Conservation (phyloP, 2,888 invertebrate species). For the Fragum fragum region DNA sequence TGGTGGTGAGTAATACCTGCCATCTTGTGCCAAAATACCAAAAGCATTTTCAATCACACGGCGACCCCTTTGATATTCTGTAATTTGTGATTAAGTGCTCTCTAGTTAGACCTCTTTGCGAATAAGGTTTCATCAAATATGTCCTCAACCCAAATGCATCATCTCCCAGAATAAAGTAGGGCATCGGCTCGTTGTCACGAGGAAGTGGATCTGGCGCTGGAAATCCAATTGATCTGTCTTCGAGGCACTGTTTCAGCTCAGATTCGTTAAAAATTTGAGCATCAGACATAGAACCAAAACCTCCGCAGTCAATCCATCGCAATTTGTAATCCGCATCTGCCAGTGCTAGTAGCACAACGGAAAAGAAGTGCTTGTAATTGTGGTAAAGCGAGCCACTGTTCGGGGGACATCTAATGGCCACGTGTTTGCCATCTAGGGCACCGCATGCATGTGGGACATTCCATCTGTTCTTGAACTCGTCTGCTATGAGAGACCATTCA, state of each 20-base stretch:
- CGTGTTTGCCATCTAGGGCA: too few species aligned
- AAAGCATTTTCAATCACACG: too few species aligned
- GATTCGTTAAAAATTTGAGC: too few species aligned
- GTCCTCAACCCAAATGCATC: too few species aligned
- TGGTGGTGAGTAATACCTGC: too few species aligned
- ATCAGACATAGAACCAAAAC: background rate
- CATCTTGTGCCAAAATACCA: too few species aligned
- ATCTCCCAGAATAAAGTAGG: too few species aligned
- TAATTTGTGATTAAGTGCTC: too few species aligned
- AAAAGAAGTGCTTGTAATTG: too few species aligned
- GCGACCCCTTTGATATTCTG: too few species aligned
- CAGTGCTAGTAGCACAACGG: background rate
- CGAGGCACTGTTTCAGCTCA: too few species aligned
- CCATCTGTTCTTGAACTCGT: slow-evolving; percentile 10
- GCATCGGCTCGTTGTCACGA: background rate
- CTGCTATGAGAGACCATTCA: background rate
- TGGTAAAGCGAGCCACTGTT: background rate
- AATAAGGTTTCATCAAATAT: too few species aligned
- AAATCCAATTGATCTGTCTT: background rate
- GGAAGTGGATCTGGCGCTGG: slow-evolving; percentile 4
- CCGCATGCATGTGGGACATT: slow-evolving; percentile 6
- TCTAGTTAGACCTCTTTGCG: slow-evolving; percentile 37
- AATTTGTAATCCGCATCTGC: slow-evolving; percentile 8
- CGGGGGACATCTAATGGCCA: slow-evolving; percentile 9
- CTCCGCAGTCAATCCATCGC: background rate